Conservation (phyloP, 2,888 invertebrate species). For the Campoplex capitator region DNA sequence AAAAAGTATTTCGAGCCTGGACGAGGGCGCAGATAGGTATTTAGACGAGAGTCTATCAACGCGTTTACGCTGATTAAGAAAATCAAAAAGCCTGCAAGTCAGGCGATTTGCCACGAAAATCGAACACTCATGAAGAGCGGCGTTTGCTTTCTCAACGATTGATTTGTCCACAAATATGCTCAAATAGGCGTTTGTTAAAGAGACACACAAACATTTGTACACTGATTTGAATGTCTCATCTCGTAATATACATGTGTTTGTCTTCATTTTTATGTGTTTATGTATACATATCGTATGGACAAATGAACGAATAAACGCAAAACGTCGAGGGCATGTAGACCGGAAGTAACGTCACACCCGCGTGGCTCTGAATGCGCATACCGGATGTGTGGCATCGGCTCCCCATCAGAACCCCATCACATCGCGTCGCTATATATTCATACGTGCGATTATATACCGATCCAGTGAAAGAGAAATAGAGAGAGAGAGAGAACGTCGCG, state of each 20-base stretch:
- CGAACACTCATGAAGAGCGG: not conserved
- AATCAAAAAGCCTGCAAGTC: not conserved
- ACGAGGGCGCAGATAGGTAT: not conserved
- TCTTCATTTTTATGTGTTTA: not conserved
- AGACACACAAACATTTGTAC: not conserved
- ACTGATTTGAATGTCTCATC: slow-evolving; percentile 1
- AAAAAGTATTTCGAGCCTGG: not conserved
- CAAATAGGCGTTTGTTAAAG: not conserved
- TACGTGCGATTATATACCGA: slow-evolving; percentile 63
- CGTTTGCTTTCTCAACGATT: not conserved
- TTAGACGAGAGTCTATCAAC: not conserved
- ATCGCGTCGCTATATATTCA: slow-evolving; percentile 75
- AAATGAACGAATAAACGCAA: slow-evolving; percentile 63
- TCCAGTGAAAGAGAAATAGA: slow-evolving; percentile 31
- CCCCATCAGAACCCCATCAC: slow-evolving; percentile 84
- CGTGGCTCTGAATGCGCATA: slow-evolving; percentile 85
- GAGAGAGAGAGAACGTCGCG: slow-evolving; percentile 35
- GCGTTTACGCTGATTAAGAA: not conserved
- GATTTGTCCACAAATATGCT: not conserved
- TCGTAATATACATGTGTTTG: not conserved
- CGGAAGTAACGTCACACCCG: slow-evolving; percentile 85
- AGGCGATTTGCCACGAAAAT: not conserved
- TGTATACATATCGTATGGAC: slow-evolving; percentile 19
- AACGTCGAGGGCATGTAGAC: slow-evolving; percentile 82
- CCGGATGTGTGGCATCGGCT: slow-evolving; percentile 85